Base-by-base conservation (phyloP, 2,888 invertebrate genomes). In the Caenorhabditis sulstoni region DNA sequence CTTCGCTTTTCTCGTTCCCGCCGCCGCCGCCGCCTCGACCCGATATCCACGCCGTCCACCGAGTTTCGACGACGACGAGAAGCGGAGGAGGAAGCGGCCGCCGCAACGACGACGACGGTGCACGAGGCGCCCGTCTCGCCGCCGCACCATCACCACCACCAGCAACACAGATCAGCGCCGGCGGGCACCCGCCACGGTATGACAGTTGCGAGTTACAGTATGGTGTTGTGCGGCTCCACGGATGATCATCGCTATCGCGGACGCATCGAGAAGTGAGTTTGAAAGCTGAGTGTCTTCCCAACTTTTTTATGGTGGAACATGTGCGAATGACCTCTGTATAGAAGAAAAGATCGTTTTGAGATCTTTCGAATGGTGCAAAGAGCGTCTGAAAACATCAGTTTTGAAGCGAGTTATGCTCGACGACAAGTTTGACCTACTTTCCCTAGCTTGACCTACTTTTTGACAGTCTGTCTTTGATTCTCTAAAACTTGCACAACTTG, bases 211-310 rank as follows among this genome's bases (percentile, higher is more conserved):
- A 75, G 81, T 70, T 89, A 89, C 73, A 87, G 88, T 70, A 89
- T 89, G 88, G 87, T 86, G 49, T 81, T 86, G 62, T 86, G 86
- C 68, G 85, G 85, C 64, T 80, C 85, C 58, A 85, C 85, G 29
- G 90, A 90, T 82, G 87, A 90, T 61, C 88, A 87, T 50, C 86
- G 88, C 23, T 90, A 90, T 77, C 85, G 90, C 20, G 90, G 90
- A 2, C 79, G 88, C n/a, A 89, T 90, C 29, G 89, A 89, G 57
- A 89, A 89, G 89, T 88, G 16, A 61, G 85, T 64, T 29, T 12
- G 22, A 23, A 16, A n/a, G 23, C n/a, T n/a, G n/a, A n/a, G n/a
- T n/a, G n/a, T n/a, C n/a, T n/a, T n/a, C n/a, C n/a, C n/a, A n/a
- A n/a, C n/a, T n/a, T n/a, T n/a, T n/a, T n/a, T n/a, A n/a, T n/a